These are phyloP conservation scores for Noctua fimbriata DNA, from an alignment of 2,888 invertebrate species.

Conservation along the genomic window DNA sequence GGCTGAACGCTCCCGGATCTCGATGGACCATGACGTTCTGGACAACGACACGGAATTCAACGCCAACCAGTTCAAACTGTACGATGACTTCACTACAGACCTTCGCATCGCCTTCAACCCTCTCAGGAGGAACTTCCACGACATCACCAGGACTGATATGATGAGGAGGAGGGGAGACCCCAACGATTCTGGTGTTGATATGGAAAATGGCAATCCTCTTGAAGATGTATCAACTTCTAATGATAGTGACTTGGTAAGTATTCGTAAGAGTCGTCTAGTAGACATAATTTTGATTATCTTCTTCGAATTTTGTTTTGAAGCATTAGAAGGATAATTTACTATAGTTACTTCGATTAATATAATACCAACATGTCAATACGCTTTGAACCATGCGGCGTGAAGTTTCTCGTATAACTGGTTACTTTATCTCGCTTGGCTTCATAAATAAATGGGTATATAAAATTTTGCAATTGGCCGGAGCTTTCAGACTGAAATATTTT, in stretches of 20 bases:
- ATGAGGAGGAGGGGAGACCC: conserved; percentile 80
- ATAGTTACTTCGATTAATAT: conserved; percentile 14
- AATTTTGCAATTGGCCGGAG: conserved; percentile 43
- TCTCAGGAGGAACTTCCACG: conserved; percentile 80
- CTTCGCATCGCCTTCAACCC: conserved; percentile 84
- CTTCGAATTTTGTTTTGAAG: conserved; percentile 7
- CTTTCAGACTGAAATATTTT: conserved; percentile 25
- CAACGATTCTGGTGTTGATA: conserved; percentile 87
- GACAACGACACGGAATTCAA: conserved; percentile 88
- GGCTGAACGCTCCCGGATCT: conserved; percentile 72
- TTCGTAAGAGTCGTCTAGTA: conserved; percentile 44
- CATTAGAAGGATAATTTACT: neutral
- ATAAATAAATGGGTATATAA: conserved; percentile 34
- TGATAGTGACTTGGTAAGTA: conserved; percentile 88
- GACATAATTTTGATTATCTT: conserved; percentile 8
- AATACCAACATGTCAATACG: conserved; percentile 17
- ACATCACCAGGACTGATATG: conserved; percentile 71
- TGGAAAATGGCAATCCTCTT: conserved; percentile 86
- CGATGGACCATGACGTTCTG: conserved; percentile 78
- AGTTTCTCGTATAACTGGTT: conserved; percentile 48
- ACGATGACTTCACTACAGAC: conserved; percentile 87
- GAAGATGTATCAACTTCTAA: conserved; percentile 81
- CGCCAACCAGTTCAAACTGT: conserved; percentile 88
- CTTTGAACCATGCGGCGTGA: conserved; percentile 40
- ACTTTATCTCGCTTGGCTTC: conserved; percentile 43